Percentiles rank a stretch among this genome's conserved stretches.
Conservation (phyloP, 2,113 vertebrate genomes). For the Phocoena phocoena region DNA sequence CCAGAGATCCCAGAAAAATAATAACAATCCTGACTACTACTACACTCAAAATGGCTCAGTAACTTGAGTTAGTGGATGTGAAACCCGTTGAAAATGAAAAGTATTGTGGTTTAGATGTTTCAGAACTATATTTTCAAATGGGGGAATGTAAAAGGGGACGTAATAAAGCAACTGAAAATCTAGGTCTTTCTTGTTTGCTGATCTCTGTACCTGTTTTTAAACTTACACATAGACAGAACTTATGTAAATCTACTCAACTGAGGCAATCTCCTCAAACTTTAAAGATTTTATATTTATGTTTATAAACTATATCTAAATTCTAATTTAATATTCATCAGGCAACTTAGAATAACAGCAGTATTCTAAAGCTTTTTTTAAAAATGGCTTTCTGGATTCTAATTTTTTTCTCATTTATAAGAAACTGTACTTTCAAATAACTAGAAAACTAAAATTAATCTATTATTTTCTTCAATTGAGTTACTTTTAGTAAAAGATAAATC, state of each 20-base stretch:
- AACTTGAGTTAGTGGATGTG: constrained; percentile 14
- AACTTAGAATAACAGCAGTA: constrained; percentile 10
- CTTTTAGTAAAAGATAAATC: neutral
- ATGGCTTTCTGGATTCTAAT: neutral
- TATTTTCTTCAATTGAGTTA: neutral
- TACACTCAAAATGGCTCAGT: constrained; percentile 27
- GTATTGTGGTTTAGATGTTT: constrained; percentile 13
- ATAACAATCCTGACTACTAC: neutral
- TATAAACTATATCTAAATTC: neutral
- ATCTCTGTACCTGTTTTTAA: constrained; percentile 30
- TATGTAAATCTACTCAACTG: neutral
- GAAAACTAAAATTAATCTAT: constrained; percentile 45
- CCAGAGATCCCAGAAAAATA: constrained; percentile 22
- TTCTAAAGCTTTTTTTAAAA: neutral
- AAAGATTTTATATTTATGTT: constrained; percentile 30
- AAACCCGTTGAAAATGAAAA: constrained; percentile 39
- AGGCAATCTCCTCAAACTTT: neutral
- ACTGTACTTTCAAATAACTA: neutral
- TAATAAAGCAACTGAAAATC: constrained; percentile 31
- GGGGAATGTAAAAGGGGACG: neutral
- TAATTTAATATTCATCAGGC: constrained; percentile 17
- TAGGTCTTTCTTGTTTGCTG: neutral
- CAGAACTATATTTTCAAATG: constrained; percentile 1
- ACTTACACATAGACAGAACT: neutral
- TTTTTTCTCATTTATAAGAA: constrained; percentile 24